Conservation (phyloP, 2,113 vertebrate genomes). For the Petromus typicus region DNA sequence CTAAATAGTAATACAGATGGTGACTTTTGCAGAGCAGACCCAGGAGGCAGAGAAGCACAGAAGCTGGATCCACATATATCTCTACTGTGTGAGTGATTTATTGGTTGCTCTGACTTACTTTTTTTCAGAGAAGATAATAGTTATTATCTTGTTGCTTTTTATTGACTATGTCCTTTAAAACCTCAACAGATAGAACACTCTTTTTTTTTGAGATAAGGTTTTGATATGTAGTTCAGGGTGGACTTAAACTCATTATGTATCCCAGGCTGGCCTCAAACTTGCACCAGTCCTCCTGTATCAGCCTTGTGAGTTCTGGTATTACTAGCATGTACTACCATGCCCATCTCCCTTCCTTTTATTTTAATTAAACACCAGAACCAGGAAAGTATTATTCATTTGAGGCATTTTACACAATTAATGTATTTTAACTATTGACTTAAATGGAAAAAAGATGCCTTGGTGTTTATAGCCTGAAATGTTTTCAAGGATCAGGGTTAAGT, state of each 20-base stretch:
- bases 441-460: neutral
- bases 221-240: neutral
- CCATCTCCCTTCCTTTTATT: neutral
- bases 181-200: neutral
- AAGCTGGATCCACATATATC: neutral
- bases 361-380: neutral
- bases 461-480: slow-evolving; percentile 17
- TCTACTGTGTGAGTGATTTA: neutral
- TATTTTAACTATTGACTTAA: slow-evolving; percentile 11
- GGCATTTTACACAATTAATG: neutral
- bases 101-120: neutral
- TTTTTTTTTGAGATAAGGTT: neutral
- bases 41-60: neutral
- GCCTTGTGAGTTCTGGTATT: neutral
- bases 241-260: neutral
- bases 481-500: neutral
- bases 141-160: neutral
- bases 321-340: neutral
- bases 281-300: neutral
- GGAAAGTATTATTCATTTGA: slow-evolving; percentile 36
- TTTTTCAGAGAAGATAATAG: neutral
- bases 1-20: neutral
- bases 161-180: slow-evolving; percentile 42
- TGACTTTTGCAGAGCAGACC: neutral
- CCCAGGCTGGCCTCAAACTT: neutral